Percentiles rank a stretch among this genome's conserved stretches.
Conservation (phyloP, 53 echinoderm and acorn worm species). For the Holothuria scabra region DNA sequence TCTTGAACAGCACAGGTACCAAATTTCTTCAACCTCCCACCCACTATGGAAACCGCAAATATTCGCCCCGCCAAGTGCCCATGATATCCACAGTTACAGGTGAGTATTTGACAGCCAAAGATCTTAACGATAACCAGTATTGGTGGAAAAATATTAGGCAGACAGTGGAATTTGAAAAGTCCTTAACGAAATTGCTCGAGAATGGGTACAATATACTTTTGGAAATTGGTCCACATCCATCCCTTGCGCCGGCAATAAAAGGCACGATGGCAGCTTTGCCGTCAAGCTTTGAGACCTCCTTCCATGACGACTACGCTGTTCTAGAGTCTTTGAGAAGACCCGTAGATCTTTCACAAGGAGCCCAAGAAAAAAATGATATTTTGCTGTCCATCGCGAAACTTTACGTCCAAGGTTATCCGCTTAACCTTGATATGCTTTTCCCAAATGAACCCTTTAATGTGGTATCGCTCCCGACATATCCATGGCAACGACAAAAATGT, state of each 20-base stretch:
- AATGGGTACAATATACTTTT: conserved; percentile 50
- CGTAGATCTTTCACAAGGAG: conserved; percentile 14
- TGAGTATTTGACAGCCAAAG: conserved; percentile 41
- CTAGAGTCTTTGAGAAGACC: conserved; percentile 54
- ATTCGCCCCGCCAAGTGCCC: neutral
- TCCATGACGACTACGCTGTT: conserved; percentile 41
- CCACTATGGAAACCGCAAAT: neutral
- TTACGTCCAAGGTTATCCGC: conserved; percentile 45
- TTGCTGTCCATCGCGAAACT: conserved; percentile 55
- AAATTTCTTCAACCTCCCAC: conserved; percentile 12
- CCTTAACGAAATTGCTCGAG: conserved; percentile 36
- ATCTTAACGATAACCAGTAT: conserved; percentile 35
- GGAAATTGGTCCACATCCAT: conserved; percentile 64
- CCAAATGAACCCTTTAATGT: conserved; percentile 16
- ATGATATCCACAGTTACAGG: conserved; percentile 31
- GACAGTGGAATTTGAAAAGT: conserved; percentile 40
- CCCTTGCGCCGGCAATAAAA: conserved; percentile 52
- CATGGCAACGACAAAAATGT: conserved; percentile 74
- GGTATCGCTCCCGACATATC: conserved; percentile 63
- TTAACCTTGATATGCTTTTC: conserved; percentile 39
- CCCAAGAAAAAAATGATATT: conserved; percentile 52
- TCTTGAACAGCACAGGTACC: conserved; percentile 6
- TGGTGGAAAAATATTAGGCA: conserved; percentile 68
- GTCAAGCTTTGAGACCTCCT: neutral
- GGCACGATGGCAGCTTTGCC: neutral